A percentile compares a stretch with the other conserved stretches of the same genome.
Evolutionary conservation across 2,888 invertebrate genomes (phyloP).

Genomic region (Furcula furcula): DNA sequence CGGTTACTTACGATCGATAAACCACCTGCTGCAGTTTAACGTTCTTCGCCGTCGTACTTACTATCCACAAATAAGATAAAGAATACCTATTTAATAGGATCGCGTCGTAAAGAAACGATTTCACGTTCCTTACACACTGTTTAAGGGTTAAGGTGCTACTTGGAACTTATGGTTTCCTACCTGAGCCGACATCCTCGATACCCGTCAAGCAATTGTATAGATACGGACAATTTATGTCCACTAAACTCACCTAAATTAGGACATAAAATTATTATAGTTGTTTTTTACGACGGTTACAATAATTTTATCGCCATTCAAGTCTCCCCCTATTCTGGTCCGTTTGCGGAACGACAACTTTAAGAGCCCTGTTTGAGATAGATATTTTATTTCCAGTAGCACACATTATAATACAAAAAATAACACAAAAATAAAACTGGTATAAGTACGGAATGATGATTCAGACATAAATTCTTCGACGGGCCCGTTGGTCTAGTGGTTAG

Average conservation of each 20-base stretch:
- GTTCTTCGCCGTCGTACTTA: conserved; percentile 27
- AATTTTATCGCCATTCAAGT: conserved; percentile 34
- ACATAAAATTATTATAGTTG: conserved; percentile 32
- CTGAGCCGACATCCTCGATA: conserved; percentile 7
- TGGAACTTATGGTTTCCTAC: conserved; percentile 26
- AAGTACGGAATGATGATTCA: conserved; percentile 12
- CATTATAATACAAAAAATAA: conserved; percentile 5
- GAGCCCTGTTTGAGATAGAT: conserved; percentile 21
- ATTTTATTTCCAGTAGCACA: conserved; percentile 16
- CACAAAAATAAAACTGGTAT: neutral
- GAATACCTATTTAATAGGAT: conserved; percentile 30
- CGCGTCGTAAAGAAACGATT: conserved; percentile 27
- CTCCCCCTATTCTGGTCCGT: conserved; percentile 31
- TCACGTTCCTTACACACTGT: conserved; percentile 22
- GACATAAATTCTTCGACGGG: too few relatives aligned
- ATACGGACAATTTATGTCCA: conserved; percentile 22
- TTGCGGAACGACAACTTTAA: conserved; percentile 30
- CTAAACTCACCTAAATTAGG: conserved; percentile 25
- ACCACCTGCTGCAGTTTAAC: conserved; percentile 43
- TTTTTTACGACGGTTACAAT: conserved; percentile 36
- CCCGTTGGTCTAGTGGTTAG: too few relatives aligned
- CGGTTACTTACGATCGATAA: conserved; percentile 25
- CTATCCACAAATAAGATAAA: conserved; percentile 34
- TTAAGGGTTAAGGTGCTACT: conserved; percentile 25
- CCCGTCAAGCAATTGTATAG: conserved; percentile 8